phyloP scores from a whole-genome alignment of 1,140 invertebrate species.

The Homalodisca vitripennis region DNA sequence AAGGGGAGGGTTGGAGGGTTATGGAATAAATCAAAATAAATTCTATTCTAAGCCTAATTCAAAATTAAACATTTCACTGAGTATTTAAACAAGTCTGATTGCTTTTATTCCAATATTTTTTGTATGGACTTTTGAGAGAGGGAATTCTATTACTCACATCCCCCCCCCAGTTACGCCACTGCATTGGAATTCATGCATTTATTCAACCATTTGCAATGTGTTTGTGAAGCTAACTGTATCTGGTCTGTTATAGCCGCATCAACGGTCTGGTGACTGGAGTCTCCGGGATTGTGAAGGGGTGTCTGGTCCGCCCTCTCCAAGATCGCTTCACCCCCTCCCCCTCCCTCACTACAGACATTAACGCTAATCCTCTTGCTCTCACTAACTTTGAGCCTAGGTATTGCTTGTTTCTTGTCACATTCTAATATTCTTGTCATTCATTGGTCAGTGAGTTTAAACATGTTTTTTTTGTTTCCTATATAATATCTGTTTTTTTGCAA shows the following conservation, averaged over 20 bases:
- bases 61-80: not conserved
- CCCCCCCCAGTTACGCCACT: too few species aligned
- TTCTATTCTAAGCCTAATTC: too few species aligned
- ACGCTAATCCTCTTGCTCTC: conserved; percentile 54
- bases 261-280: conserved; percentile 70
- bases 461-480: too few species aligned
- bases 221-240: not conserved
- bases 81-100: not conserved
- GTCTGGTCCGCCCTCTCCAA: conserved; percentile 51
- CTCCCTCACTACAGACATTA: conserved; percentile 18
- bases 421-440: too few species aligned
- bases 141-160: too few species aligned
- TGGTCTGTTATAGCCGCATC: conserved; percentile 53
- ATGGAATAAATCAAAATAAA: too few species aligned
- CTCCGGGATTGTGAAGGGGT: conserved; percentile 64
- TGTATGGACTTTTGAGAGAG: not conserved
- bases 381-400: conserved; percentile 64
- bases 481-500: too few species aligned
- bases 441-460: too few species aligned
- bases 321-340: conserved; percentile 32
- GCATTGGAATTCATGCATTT: too few species aligned
- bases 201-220: not conserved
- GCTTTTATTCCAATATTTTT: not conserved
- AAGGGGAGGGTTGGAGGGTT: too few species aligned
- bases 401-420: too few species aligned